Evolutionary conservation across 2,113 vertebrate species (phyloP), one percentile per base, ranked within the genome.

Genomic region (Campylorhamphus procurvoides): DNA sequence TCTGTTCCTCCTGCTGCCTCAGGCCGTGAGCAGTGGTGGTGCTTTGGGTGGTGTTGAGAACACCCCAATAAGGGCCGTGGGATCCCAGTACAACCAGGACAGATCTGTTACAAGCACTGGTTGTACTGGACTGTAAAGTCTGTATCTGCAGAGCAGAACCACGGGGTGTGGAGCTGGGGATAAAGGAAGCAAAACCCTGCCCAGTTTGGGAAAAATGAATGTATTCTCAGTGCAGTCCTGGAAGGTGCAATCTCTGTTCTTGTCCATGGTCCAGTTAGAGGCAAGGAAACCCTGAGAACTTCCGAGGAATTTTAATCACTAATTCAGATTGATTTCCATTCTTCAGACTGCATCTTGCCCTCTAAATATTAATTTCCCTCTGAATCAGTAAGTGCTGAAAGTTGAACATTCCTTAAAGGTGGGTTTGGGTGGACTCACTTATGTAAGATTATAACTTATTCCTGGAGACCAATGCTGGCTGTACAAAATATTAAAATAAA

Each of bases 401-500:
- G 84, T 67, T 72, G 89, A 97, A 94, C 95, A 95, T 97, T 96
- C 95, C 96, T 92, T 91, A 85, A 44, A 69, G 95, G 93, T 93
- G 95, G 94, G 95, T 89, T 90, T 78, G 67, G 80, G 74, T 17
- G 40, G 69, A 79, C 95, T 97, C 87, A 90, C 94, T 97, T 95
- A 31, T 96, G 93, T 97, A 97, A 62, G 89, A 76, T 87, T 84
- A 94, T 94, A 96, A 94, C 87, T 97, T 97, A 96, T 97, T 97
- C 95, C 91, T 97, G 66, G 89, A 98, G 95, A 96, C 91, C 84
- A 96, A 59, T 89, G 91, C 92, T 97, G 94, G 94, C 94, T 97
- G 89, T 97, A 97, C 79, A 97, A 93, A 97, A 88, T 88, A 96
- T 50, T 95, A 88, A 97, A 97, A 96, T 95, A 97, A 97, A 97